These are phyloP conservation scores for Drosophila leonis DNA, from an alignment of 2,888 invertebrate genomes.

Conservation along the genomic window DNA sequence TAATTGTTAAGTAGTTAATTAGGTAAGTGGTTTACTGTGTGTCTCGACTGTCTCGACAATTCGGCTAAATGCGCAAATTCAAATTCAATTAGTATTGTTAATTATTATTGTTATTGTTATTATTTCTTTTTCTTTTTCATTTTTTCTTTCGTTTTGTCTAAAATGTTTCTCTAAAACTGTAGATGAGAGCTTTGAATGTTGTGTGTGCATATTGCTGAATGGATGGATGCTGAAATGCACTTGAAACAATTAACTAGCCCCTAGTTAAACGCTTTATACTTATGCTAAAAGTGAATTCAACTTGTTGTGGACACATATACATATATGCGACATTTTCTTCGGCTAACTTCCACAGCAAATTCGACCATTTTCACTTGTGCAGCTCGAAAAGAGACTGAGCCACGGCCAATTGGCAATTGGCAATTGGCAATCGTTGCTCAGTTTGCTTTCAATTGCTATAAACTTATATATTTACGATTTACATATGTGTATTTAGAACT, in stretches of 20 bases:
- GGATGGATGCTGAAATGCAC: conserved; percentile 71
- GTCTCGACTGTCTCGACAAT: conserved; percentile 52
- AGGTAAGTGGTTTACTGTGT: conserved; percentile 29
- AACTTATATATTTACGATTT: conserved; percentile 41
- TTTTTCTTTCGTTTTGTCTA: conserved; percentile 2
- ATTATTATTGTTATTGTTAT: conserved; percentile 26
- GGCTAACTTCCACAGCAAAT: conserved; percentile 23
- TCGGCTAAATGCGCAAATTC: conserved; percentile 76
- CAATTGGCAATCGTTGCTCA: conserved; percentile 21
- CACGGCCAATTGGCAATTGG: background rate
- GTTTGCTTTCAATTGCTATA: conserved; percentile 67
- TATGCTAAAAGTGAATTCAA: conserved; percentile 29
- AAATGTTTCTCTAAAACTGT: conserved; percentile 53
- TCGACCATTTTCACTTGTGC: conserved; percentile 40
- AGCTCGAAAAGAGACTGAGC: conserved; percentile 72
- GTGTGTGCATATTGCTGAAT: conserved; percentile 58
- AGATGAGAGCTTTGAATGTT: conserved; percentile 39
- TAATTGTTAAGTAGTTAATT: conserved; percentile 40
- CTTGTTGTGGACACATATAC: conserved; percentile 25
- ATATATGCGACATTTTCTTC: conserved; percentile 4
- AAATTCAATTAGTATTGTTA: conserved; percentile 54
- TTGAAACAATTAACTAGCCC: conserved; percentile 30
- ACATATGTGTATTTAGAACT: conserved; percentile 25
- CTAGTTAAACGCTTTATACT: conserved; percentile 30
- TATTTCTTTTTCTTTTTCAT: conserved; percentile 3